Evolutionary conservation across 2,113 vertebrate genomes (phyloP), one percentile per base, ranked within the genome.

Genomic region (Misgurnus anguillicaudatus): DNA sequence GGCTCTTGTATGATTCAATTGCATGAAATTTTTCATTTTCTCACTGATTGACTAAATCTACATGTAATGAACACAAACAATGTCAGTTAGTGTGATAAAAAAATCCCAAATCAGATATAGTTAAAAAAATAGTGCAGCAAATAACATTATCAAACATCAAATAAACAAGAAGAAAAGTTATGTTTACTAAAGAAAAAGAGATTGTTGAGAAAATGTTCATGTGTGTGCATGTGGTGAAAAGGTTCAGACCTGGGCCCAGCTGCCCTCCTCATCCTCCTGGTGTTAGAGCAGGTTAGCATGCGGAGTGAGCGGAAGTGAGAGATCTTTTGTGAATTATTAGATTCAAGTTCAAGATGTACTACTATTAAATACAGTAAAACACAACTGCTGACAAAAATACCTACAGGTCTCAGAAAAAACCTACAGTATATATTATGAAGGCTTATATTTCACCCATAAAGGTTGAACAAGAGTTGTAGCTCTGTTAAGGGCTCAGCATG

Each of bases 191-290:
- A 65, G 47, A 36, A 14, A 58, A 14, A 58, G 11, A 58, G 17
- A 31, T 45, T 69, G 57, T 13, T 31, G 24, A 31, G 24, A 31
- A 3, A 31, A 31, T 31, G 24, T 31, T 31, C 24, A 31, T 31
- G 24, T 61, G 24, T 24, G 13, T n/a, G n/a, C n/a, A n/a, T n/a
- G n/a, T 36, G 5, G 80, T n/a, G 1, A 68, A 73, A 80, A 82
- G 38, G 89, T 88, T 87, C 98, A 94, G 94, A 99, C 98, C 98
- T 99, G 96, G 89, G 97, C 97, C 98, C 98, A 99, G 97, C 96
- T 97, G 85, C 96, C 95, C 95, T 96, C 96, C 92, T 97, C 96
- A 92, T 98, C 97, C 88, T 99, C 98, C 98, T 99, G 95, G 87
- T 83, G 95, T 95, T 95, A 97, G 24, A 31, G 64, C 92, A 89